phyloP scores from a whole-genome alignment of 2,888 invertebrate genomes.

The Ellobium chinense region DNA sequence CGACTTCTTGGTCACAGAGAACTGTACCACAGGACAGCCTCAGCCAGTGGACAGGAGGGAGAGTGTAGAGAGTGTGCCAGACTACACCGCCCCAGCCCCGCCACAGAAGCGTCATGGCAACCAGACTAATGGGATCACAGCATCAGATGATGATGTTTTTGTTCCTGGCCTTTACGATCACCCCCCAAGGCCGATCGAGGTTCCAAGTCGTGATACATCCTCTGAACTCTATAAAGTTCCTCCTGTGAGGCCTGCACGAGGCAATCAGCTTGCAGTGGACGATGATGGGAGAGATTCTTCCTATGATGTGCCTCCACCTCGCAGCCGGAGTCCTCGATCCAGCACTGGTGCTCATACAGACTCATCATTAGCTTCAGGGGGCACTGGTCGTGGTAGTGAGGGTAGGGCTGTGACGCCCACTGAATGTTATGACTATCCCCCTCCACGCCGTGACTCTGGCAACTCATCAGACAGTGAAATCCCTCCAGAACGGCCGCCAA shows the following conservation, averaged over 20 bases:
- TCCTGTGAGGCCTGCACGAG: slow-evolving; percentile 45
- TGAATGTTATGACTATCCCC: slow-evolving; percentile 66
- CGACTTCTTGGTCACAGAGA: too few species aligned
- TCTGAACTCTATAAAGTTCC: slow-evolving; percentile 51
- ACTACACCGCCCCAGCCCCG: slow-evolving; percentile 70
- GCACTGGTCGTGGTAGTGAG: not conserved
- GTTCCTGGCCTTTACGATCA: slow-evolving; percentile 53
- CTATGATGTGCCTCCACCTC: slow-evolving; percentile 55
- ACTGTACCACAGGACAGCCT: slow-evolving; percentile 60
- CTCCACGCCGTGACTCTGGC: slow-evolving; percentile 49
- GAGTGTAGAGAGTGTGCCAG: slow-evolving; percentile 73
- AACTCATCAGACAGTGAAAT: slow-evolving; percentile 38
- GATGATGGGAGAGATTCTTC: not conserved
- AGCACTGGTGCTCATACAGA: slow-evolving; percentile 63
- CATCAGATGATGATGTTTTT: slow-evolving; percentile 39
- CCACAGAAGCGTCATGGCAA: slow-evolving; percentile 52
- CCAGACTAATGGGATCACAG: not conserved
- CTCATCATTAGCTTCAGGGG: slow-evolving; percentile 55
- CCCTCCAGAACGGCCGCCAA: slow-evolving; percentile 66
- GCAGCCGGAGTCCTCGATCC: slow-evolving; percentile 61
- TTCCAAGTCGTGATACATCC: not conserved
- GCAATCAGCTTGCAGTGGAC: slow-evolving; percentile 1
- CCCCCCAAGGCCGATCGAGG: slow-evolving; percentile 51
- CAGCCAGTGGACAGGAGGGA: slow-evolving; percentile 52
- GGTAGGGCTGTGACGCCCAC: slow-evolving; percentile 45